Evolutionary conservation across 2,888 invertebrate genomes (phyloP), one percentile per base, ranked within the genome.

Genomic region (Mythimna vitellina): DNA sequence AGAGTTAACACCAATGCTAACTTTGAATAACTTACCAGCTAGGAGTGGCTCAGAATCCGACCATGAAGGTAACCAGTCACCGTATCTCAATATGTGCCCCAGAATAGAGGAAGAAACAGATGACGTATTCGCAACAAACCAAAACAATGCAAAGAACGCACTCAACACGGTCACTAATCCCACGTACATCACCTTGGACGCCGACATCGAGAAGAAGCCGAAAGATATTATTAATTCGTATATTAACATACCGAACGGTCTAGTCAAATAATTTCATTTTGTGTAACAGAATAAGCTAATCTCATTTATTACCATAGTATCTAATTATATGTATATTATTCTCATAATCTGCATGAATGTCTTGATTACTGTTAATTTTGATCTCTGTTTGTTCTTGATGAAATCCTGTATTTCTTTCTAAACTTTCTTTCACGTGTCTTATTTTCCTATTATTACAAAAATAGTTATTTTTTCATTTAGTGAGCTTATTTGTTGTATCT

Each of bases 1-100:
- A 1, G 97, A 97, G 85, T 83, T 96, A 54, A 93, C 96, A 0
- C 97, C 97, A 0, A 97, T 97, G 97, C 88, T 97, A 61, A 92
- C 94, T 22, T 86, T 95, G 6, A 93, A 92, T 83, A 95, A 94
- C 76, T 86, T 95, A 32, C 92, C 95, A 0, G 84, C 93, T 0
- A 89, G 93, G 76, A 93, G 93, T 57, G 93, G 94, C 1, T 96
- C 96, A 0, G 96, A 96, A 42, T 96, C 96, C 0, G 94, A 94
- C 75, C 92, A 93, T 65, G 95, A 96, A 73, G 91, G 92, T 0
- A 92, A 84, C 75, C 83, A 88, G 0, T 92, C 93, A 0, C 93
- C 93, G 0, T 93, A 93, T 76, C 89, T 92, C 35, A 92, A 92
- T 57, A 80, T 80, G 89, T 93, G 93, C 66, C 92, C 94, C 0